These are phyloP conservation scores for Enteromius treurensis DNA, from an alignment of 2,797 vertebrate genomes.

Conservation along the genomic window DNA sequence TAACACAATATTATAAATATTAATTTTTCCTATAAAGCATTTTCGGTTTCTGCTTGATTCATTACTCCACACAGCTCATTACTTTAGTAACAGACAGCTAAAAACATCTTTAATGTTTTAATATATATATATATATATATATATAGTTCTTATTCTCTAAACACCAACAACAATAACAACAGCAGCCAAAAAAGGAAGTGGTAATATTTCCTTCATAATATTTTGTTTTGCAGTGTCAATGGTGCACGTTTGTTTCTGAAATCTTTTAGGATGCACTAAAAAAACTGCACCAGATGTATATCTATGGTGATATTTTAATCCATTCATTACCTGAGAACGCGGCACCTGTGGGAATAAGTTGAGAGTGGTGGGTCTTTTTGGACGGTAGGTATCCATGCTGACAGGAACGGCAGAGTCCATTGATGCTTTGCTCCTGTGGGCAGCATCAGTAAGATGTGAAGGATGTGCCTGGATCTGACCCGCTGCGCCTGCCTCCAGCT, in stretches of 20 bases:
- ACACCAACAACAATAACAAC: no score
- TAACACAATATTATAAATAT: neutral
- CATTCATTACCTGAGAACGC: slow-evolving; percentile 85
- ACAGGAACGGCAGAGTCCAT: slow-evolving; percentile 71
- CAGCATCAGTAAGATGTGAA: slow-evolving; percentile 92
- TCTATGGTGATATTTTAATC: neutral
- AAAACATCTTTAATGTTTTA: no score
- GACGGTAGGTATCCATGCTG: slow-evolving; percentile 89
- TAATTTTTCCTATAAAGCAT: no score
- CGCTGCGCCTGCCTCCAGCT: slow-evolving; percentile 81
- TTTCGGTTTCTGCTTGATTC: no score
- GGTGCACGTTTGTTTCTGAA: neutral
- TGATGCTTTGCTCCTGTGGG: slow-evolving; percentile 78
- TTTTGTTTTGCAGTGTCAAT: no score
- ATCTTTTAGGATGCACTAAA: neutral
- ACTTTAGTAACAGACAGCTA: no score
- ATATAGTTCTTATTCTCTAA: no score
- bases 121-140: no score
- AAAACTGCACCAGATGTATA: neutral
- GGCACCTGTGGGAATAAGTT: slow-evolving; percentile 96
- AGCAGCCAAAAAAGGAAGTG: no score
- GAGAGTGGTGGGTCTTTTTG: slow-evolving; percentile 94
- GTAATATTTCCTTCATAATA: neutral
- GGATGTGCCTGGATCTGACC: slow-evolving; percentile 91
- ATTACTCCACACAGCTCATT: no score